Evolutionary conservation across 2,797 vertebrate genomes (phyloP).

Genomic region (Thaleichthys pacificus): DNA sequence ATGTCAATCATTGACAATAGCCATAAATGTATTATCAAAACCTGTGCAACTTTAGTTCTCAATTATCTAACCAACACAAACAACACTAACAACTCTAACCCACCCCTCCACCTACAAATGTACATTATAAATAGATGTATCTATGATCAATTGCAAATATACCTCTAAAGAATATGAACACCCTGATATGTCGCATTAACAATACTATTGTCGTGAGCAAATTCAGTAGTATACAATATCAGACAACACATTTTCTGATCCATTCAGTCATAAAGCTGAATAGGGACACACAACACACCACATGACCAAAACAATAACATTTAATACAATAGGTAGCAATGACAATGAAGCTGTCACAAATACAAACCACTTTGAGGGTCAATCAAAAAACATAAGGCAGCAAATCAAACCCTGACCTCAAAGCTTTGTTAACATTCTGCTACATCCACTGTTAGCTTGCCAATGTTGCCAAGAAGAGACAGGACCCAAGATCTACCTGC

Average conservation of each 20-base stretch:
- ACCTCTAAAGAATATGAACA: not conserved
- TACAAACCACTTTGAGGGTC: not conserved
- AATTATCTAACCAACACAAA: not conserved
- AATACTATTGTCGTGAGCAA: not conserved
- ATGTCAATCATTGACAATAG: too few relatives aligned
- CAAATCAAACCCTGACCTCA: not conserved
- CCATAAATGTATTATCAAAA: not conserved
- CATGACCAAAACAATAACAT: not conserved
- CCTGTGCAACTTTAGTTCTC: not conserved
- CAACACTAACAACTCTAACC: not conserved
- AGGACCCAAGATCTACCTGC: not conserved
- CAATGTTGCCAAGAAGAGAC: not conserved
- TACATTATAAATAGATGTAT: too few relatives aligned
- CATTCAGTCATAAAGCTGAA: not conserved
- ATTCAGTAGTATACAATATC: not conserved
- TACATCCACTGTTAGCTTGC: not conserved
- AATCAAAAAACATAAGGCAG: not conserved
- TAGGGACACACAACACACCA: not conserved
- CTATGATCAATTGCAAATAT: not conserved
- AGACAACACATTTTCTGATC: not conserved
- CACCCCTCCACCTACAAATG: too few relatives aligned
- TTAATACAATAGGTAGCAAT: not conserved
- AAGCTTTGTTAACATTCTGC: not conserved
- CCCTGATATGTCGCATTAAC: not conserved
- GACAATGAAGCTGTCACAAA: conserved; percentile 20